Conservation (phyloP, 2,888 invertebrate species). For the Sarcophaga caerulescens region DNA sequence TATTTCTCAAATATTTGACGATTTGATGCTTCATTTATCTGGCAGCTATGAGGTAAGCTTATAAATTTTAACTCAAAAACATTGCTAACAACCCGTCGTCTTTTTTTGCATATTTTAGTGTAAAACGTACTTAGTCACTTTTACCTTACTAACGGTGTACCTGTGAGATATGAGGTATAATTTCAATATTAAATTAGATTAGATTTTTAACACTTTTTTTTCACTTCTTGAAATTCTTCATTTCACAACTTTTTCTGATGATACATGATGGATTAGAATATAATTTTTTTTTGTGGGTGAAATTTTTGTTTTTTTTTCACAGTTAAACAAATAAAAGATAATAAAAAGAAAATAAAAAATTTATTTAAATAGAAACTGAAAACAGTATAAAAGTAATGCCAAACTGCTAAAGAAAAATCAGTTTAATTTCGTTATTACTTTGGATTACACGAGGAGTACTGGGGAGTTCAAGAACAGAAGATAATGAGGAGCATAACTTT, state of each 20-base stretch:
- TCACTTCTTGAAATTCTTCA: not conserved
- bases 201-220: slow-evolving; percentile 33
- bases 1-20: no score
- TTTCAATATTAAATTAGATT: slow-evolving; percentile 23
- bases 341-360: not conserved
- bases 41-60: no score
- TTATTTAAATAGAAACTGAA: slow-evolving; percentile 9
- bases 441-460: not conserved
- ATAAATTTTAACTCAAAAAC: no score
- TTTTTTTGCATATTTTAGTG: no score
- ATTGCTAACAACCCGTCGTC: no score
- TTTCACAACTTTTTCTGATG: not conserved
- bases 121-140: not conserved
- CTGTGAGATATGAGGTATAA: not conserved
- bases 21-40: no score
- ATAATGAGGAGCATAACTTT: slow-evolving; percentile 5
- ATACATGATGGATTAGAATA: slow-evolving; percentile 10
- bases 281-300: slow-evolving; percentile 1
- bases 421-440: slow-evolving; percentile 10
- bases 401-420: not conserved
- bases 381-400: slow-evolving; percentile 33
- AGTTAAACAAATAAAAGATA: slow-evolving; percentile 26
- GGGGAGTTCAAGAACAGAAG: not conserved
- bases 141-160: not conserved
- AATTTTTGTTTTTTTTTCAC: slow-evolving; percentile 19